phyloP scores from a whole-genome alignment of 2,888 invertebrate species.

The Torymus aiolomorphi region DNA sequence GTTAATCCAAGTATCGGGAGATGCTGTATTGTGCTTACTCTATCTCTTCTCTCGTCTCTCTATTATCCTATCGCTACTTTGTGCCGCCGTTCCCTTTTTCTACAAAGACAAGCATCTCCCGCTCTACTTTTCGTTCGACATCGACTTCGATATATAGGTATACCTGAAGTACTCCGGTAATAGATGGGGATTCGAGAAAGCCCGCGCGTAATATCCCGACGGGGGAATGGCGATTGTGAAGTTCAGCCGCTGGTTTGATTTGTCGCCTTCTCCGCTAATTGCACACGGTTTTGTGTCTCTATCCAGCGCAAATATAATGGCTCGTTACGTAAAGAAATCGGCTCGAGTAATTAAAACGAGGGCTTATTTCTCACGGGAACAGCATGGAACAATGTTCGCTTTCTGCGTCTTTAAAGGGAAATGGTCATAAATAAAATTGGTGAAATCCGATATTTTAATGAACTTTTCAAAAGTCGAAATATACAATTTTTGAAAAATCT shows the following conservation, averaged over 20 bases:
- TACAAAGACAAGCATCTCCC: not conserved
- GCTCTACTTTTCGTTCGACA: not conserved
- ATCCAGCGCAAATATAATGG: too few relatives aligned
- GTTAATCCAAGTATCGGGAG: conserved; percentile 38
- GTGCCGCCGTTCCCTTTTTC: not conserved
- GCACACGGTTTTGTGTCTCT: not conserved
- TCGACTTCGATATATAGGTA: too few relatives aligned
- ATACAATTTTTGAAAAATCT: too few relatives aligned
- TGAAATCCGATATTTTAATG: too few relatives aligned
- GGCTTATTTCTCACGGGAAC: too few relatives aligned
- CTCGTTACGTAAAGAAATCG: too few relatives aligned
- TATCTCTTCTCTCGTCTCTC: not conserved
- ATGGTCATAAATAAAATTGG: too few relatives aligned
- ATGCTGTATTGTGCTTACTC: not conserved
- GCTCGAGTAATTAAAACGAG: too few relatives aligned
- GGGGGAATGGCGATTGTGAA: conserved; percentile 41
- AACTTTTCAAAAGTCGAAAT: too few relatives aligned
- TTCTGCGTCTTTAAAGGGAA: too few relatives aligned
- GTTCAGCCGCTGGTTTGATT: conserved; percentile 10
- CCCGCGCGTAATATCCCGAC: conserved; percentile 51
- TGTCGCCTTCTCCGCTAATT: conserved; percentile 19
- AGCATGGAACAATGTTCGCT: too few relatives aligned
- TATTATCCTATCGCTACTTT: conserved; percentile 34
- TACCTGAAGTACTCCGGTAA: too few relatives aligned
- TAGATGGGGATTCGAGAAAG: conserved; percentile 37